These are phyloP conservation scores for Iphiclides podalirius DNA, from an alignment of 2,888 invertebrate genomes.

Conservation along the genomic window DNA sequence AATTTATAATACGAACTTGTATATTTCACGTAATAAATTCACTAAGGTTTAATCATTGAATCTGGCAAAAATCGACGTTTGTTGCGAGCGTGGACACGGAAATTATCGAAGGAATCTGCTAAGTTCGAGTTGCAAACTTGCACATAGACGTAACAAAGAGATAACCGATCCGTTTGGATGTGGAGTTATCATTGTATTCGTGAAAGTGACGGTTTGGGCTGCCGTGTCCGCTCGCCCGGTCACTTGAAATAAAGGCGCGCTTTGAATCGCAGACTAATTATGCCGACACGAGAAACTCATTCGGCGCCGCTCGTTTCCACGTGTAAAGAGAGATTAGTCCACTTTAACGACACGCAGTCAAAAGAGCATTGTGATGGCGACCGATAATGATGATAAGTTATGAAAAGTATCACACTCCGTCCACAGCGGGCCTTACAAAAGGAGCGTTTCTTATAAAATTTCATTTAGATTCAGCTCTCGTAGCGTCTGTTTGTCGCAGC, in stretches of 20 bases:
- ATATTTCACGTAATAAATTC: no score
- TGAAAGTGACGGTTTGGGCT: conserved; percentile 77
- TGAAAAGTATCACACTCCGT: conserved; percentile 71
- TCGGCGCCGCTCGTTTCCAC: conserved; percentile 71
- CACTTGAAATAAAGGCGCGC: conserved; percentile 75
- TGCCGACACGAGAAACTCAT: conserved; percentile 78
- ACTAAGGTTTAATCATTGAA: no score
- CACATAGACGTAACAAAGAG: no score
- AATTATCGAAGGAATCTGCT: no score
- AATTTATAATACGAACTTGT: no score
- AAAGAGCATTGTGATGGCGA: conserved; percentile 68
- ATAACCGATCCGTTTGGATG: conserved; percentile 56
- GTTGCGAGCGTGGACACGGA: no score
- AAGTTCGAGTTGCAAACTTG: no score
- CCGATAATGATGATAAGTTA: conserved; percentile 74
- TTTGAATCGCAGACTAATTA: conserved; percentile 80
- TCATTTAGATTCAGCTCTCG: conserved; percentile 74
- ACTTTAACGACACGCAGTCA: conserved; percentile 66
- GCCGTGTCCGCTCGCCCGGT: conserved; percentile 69
- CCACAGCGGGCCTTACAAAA: conserved; percentile 68
- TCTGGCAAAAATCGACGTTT: no score
- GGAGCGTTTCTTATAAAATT: conserved; percentile 72
- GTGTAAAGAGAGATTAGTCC: conserved; percentile 76
- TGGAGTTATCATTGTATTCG: conserved; percentile 70
- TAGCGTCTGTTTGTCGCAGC: conserved; percentile 63